phyloP scores from a whole-genome alignment of 2,113 vertebrate species.

The Vimba vimba region DNA sequence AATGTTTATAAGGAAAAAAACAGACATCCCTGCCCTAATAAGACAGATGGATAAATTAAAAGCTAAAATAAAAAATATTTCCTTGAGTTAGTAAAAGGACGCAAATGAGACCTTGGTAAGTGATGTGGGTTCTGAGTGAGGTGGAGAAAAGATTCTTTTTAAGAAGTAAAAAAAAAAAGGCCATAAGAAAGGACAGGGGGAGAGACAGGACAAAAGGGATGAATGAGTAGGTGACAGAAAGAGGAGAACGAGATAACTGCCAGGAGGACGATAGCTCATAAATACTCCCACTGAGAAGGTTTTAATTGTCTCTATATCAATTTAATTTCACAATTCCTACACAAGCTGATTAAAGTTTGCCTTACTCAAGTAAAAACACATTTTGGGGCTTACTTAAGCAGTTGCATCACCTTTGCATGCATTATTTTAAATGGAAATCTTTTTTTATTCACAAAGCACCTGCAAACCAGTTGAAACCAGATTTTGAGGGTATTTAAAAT shows the following conservation, averaged over 20 bases:
- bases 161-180: constrained; percentile 32
- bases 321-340: not conserved
- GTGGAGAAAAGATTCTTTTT: constrained; percentile 49
- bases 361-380: not conserved
- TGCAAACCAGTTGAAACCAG: not conserved
- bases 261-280: not conserved
- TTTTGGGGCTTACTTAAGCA: not conserved
- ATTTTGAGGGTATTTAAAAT: not conserved
- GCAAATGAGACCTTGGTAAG: constrained; percentile 22
- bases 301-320: not conserved
- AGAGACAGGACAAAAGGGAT: not conserved
- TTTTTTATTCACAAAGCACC: not conserved
- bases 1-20: constrained; percentile 63
- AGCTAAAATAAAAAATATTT: constrained; percentile 49
- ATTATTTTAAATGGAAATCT: not conserved
- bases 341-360: not conserved
- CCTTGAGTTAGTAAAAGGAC: not conserved
- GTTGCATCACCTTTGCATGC: not conserved
- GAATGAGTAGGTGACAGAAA: constrained; percentile 1
- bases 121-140: not conserved
- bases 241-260: not conserved
- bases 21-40: constrained; percentile 41
- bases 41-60: constrained; percentile 60
- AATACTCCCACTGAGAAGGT: not conserved
- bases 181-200: constrained; percentile 25